Base-by-base conservation (phyloP, 2,888 invertebrate species). In the Caenorhabditis uteleia region DNA sequence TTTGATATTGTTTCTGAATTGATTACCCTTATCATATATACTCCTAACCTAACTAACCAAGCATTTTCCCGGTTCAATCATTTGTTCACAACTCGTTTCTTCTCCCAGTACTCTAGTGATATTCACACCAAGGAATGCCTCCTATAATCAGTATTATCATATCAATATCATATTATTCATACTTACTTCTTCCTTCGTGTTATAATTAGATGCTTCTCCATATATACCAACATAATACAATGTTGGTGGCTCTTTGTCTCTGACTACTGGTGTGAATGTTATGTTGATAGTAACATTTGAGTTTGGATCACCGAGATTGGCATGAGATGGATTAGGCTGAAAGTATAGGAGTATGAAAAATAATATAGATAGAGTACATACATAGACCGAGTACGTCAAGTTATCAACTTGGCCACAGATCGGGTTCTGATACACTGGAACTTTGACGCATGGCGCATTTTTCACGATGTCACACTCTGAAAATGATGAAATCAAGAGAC, bases 191-290 rank as follows among this genome's bases (percentile, higher is more conserved):
- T 77, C 75, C 33, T 62, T 54, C 6, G 65, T 66, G 2, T 42
- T 53, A 44, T 64, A 78, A 16, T 67, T 64, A 8, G 33, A 33
- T 5, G 80, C 80, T 16, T 68, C 51, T 16, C 80, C 80, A 48
- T 75, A 80, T 16, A 78, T 55, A 25, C 74, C 80, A 7, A 79
- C 65, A 40, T 73, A 77, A 49, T 80, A 80, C 3, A 79, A 54
- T 3, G 71, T 70, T 5, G 66, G 64, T 0, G 64, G 36, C 5
- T 74, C 62, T 10, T 65, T 67, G 7, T 14, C 25, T 42, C 75
- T 36, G 21, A 36, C 10, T 0, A 68, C 26, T 5, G 78, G 77
- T 5, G 40, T 55, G 48, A 79, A 80, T 1, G 78, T 68, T 2
- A 80, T 67, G 44, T 80, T 78, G 1, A 79, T 60, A 10, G 76